Evolutionary conservation across 2,113 vertebrate genomes (phyloP).

Genomic region (Melanocharis versteri): DNA sequence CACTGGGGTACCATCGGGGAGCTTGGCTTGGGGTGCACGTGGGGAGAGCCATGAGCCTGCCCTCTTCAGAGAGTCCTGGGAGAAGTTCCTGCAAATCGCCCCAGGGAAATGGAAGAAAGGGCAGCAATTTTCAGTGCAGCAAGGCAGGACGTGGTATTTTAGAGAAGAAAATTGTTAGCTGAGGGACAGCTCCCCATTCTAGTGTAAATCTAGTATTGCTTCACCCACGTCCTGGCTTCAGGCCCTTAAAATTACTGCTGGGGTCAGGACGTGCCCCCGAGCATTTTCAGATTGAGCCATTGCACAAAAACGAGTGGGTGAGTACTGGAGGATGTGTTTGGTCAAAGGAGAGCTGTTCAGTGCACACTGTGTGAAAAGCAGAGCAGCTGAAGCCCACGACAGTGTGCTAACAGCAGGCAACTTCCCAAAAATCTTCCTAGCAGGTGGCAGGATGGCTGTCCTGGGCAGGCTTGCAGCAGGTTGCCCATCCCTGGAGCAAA

Average conservation of each 20-base stretch:
- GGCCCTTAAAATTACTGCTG: neutral
- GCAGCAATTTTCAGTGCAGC: neutral
- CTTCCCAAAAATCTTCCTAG: neutral
- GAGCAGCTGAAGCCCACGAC: neutral
- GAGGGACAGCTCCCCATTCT: neutral
- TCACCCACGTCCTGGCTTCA: neutral
- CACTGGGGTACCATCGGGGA: fast-evolving
- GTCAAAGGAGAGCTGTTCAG: neutral
- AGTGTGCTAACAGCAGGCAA: neutral
- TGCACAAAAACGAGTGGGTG: neutral
- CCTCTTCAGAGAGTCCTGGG: neutral
- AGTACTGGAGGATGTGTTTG: neutral
- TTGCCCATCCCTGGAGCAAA: neutral
- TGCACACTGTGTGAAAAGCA: neutral
- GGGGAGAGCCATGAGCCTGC: fast-evolving
- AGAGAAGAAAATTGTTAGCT: neutral
- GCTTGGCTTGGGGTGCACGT: neutral
- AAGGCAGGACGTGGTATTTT: neutral
- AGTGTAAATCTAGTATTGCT: neutral
- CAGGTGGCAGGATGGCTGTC: neutral
- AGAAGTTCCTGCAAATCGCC: neutral
- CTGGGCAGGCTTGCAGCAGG: neutral
- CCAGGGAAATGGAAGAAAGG: neutral
- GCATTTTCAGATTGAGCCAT: neutral
- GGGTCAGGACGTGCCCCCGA: neutral